Evolutionary conservation across 1,140 invertebrate genomes (phyloP).

Genomic region (Venustaconcha ellipsiformis): DNA sequence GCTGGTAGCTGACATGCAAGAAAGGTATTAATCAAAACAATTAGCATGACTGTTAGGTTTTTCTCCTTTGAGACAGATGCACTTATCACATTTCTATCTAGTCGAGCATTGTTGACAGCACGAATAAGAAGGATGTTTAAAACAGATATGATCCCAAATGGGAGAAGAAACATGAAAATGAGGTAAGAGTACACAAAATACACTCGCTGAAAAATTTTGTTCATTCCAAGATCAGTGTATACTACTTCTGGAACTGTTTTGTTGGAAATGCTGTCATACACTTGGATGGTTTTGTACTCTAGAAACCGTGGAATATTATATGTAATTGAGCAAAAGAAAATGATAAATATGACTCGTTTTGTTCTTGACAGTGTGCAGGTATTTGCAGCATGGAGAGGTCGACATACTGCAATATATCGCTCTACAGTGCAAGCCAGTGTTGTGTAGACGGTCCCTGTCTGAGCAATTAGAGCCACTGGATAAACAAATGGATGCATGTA

Average conservation of each 20-base stretch:
- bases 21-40: slow-evolving; percentile 81
- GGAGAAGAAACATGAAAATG: slow-evolving; percentile 76
- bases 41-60: slow-evolving; percentile 79
- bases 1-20: slow-evolving; percentile 80
- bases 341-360: slow-evolving; percentile 74
- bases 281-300: slow-evolving; percentile 32
- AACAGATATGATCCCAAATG: slow-evolving; percentile 76
- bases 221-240: slow-evolving; percentile 27
- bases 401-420: slow-evolving; percentile 82
- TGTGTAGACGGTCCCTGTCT: slow-evolving; percentile 87
- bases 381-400: slow-evolving; percentile 84
- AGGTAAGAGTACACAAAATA: slow-evolving; percentile 79
- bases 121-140: slow-evolving; percentile 81
- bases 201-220: slow-evolving; percentile 62
- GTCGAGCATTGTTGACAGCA: slow-evolving; percentile 76
- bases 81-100: slow-evolving; percentile 55
- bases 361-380: slow-evolving; percentile 76
- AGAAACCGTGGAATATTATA: slow-evolving; percentile 76
- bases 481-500: slow-evolving; percentile 74
- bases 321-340: slow-evolving; percentile 76
- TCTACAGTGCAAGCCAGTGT: slow-evolving; percentile 84
- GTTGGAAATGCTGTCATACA: slow-evolving; percentile 25
- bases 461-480: slow-evolving; percentile 78
- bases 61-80: slow-evolving; percentile 75
- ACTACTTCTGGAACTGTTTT: slow-evolving; percentile 29